Evolutionary conservation across 2,888 invertebrate genomes (phyloP).

Genomic region (Pegoplata infirma): DNA sequence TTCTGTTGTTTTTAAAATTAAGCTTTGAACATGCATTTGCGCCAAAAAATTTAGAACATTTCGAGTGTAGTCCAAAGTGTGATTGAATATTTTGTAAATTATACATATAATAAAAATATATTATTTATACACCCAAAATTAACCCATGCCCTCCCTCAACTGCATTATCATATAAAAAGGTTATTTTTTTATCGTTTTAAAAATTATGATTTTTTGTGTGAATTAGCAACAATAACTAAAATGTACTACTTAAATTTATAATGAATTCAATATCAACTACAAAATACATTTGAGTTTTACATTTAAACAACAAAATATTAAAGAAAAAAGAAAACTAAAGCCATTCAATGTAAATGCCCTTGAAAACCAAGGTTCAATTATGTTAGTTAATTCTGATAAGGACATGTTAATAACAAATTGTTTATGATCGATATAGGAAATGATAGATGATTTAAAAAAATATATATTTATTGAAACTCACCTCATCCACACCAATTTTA

Average conservation of each 20-base stretch:
- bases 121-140: neutral
- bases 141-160: constrained; percentile 5
- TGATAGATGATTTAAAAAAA: no score
- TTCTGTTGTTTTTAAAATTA: no score
- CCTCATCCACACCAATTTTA: constrained; percentile 93
- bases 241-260: neutral
- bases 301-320: neutral
- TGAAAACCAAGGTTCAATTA: neutral
- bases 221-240: neutral
- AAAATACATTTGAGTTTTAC: constrained; percentile 1
- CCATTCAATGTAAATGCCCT: constrained; percentile 60
- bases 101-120: no score
- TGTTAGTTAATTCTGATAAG: constrained; percentile 40
- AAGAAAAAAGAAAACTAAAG: constrained; percentile 64
- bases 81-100: no score
- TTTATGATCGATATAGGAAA: neutral
- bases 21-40: no score
- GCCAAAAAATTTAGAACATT: no score
- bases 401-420: constrained; percentile 27
- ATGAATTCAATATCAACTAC: neutral
- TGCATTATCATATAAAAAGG: neutral
- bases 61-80: no score
- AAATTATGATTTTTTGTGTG: neutral
- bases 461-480: no score
- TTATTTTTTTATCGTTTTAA: neutral